Evolutionary conservation across 2,888 invertebrate species (phyloP), one percentile per base, ranked within the genome.

Genomic region (Ophion costatus): DNA sequence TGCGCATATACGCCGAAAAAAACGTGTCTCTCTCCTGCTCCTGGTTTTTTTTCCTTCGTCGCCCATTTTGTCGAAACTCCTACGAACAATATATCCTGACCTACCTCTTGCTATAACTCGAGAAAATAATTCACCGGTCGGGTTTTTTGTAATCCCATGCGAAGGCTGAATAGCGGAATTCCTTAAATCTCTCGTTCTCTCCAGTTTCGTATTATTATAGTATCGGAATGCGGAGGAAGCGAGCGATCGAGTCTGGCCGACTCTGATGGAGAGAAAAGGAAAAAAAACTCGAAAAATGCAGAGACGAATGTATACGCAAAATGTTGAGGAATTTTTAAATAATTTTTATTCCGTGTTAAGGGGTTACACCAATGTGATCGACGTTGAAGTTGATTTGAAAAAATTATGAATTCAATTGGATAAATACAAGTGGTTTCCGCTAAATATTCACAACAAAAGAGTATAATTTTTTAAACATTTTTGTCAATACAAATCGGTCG

Each of bases 1-100:
- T 92, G 90, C 92, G 91, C 89, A 88, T 88, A 82, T 82, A 83
- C 69, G 63, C 82, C 74, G 66, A 84, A 85, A 80, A 84, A 82
- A 85, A 84, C 78, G 79, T 83, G 38, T 83, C 66, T 78, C 77
- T 85, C 83, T 86, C 87, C 88, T 84, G 81, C 82, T 86, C 85
- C 24, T 66, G n/a, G 45, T 76, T 59, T 71, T 70, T 80, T 67
- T 80, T 82, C 38, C n/a, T 61, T 69, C 66, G 29, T 67, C 76
- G 76, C 67, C 73, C 61, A 63, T 82, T 82, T 63, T 67, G 82
- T 71, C 70, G 69, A 63, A 76, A 61, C 80, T 20, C 22, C 67
- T 45, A 57, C 73, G 61, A 45, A 77, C 78, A 69, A 63, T 38
- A 57, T n/a, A 14, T 73, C 80, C 74, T 82, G 85, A 87, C 83